Conservation (phyloP, 1,140 invertebrate species). For the Drosophila nebulosa region DNA sequence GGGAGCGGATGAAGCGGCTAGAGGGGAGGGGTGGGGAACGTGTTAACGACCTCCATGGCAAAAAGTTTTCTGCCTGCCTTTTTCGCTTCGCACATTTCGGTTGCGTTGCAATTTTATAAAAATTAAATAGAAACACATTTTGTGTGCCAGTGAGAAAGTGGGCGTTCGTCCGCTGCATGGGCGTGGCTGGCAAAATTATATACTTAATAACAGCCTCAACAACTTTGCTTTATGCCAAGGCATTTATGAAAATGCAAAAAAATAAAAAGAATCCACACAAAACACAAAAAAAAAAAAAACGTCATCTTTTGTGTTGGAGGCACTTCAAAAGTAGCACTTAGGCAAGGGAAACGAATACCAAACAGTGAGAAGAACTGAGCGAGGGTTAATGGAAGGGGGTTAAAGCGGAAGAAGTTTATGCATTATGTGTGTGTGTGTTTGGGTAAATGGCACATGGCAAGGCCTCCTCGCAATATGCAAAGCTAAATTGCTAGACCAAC, state of each 20-base stretch:
- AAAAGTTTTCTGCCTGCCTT: slow-evolving; percentile 63
- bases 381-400: slow-evolving; percentile 6
- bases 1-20: too few species aligned
- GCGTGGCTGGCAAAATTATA: slow-evolving; percentile 59
- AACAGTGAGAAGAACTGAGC: neutral
- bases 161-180: slow-evolving; percentile 24
- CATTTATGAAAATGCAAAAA: slow-evolving; percentile 77
- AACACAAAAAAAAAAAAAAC: too few species aligned
- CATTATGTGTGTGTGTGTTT: slow-evolving; percentile 24
- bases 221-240: slow-evolving; percentile 71
- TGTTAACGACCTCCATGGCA: slow-evolving; percentile 71
- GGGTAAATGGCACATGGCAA: neutral
- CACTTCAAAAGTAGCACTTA: slow-evolving; percentile 55
- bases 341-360: neutral
- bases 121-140: slow-evolving; percentile 74
- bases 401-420: slow-evolving; percentile 38
- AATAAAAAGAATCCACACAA: slow-evolving; percentile 20
- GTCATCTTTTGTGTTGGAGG: slow-evolving; percentile 41
- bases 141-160: slow-evolving; percentile 12
- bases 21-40: slow-evolving; percentile 27
- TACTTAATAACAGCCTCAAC: slow-evolving; percentile 76
- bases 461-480: neutral
- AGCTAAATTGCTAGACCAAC: neutral
- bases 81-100: slow-evolving; percentile 66
- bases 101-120: slow-evolving; percentile 74